A percentile compares a stretch with the other conserved stretches of the same genome.
These are phyloP conservation scores for Meliscaeva auricollis DNA, from an alignment of 2,888 invertebrate species.

Conservation along the genomic window DNA sequence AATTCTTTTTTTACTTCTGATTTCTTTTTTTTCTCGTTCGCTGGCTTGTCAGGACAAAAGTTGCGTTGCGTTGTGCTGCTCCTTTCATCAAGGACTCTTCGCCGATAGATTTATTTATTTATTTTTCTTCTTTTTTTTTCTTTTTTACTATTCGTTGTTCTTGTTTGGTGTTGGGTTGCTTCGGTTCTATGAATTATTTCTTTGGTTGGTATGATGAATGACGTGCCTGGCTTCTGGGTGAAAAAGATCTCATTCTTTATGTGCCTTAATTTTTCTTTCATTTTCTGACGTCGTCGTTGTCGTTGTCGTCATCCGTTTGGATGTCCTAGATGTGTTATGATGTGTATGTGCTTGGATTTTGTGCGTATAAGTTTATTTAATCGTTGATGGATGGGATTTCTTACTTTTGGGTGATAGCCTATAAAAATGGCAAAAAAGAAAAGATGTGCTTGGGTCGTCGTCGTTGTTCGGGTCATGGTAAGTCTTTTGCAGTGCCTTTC, in stretches of 20 bases:
- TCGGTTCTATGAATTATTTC: conserved; percentile 61
- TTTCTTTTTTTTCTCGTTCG: conserved; percentile 15
- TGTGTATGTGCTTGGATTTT: conserved; percentile 26
- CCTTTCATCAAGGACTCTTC: conserved; percentile 63
- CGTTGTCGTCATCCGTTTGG: conserved; percentile 5
- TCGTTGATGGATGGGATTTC: conserved; percentile 69
- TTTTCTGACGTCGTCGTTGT: conserved; percentile 59
- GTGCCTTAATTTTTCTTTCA: conserved; percentile 70
- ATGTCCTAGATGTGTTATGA: conserved; percentile 40
- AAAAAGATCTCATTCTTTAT: conserved; percentile 71
- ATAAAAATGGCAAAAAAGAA: conserved; percentile 21
- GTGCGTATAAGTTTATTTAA: conserved; percentile 69
- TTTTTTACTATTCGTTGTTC: neutral
- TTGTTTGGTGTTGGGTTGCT: neutral
- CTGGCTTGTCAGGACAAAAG: conserved; percentile 1
- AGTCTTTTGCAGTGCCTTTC: neutral
- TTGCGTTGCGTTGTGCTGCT: conserved; percentile 23
- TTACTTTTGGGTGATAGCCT: conserved; percentile 51
- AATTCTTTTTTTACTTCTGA: conserved; percentile 14
- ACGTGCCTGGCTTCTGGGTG: conserved; percentile 60
- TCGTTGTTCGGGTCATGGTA: conserved; percentile 11
- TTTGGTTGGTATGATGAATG: conserved; percentile 71
- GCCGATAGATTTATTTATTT: conserved; percentile 37
- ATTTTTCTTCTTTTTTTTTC: neutral
- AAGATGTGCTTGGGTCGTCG: conserved; percentile 17